Evolutionary conservation across 2,113 vertebrate species (phyloP), one percentile per base, ranked within the genome.

Genomic region (Centropristis striata): DNA sequence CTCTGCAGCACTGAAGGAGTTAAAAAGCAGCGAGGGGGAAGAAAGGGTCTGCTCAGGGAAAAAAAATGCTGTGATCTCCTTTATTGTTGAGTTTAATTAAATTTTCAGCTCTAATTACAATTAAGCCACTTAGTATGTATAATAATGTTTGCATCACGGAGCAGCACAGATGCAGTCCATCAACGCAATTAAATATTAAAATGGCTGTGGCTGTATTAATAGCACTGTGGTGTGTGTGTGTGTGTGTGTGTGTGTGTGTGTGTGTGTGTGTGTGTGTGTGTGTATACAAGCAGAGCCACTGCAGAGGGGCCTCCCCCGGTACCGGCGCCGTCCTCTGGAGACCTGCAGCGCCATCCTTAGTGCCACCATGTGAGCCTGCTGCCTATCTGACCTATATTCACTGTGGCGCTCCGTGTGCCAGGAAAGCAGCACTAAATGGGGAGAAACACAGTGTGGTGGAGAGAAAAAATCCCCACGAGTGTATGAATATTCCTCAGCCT

Each of bases 181-280:
- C 93, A 95, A 88, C 83, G 88, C 90, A 93, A 96, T 97, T 94
- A 95, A 96, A 96, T 96, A 96, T 95, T 96, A 95, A 95, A 95
- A 85, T 88, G 81, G 89, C 87, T 84, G 90, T 82, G 92, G 96
- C 94, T 96, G 94, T 94, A 96, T 97, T 96, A 95, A 96, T 96
- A 95, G 91, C 91, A 93, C 50, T 71, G 70, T 46, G 28, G 79
- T 78, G 70, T 87, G 89, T 63, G 79, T 76, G 71, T 67, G 74
- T 81, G 83, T 69, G 60, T 68, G 59, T 63, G 65, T 77, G 82
- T 78, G 50, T 77, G 69, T 79, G 53, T 67, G 51, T 63, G 65
- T 72, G 73, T 74, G 80, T 57, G 77, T 76, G 75, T 70, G 54
- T 67, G 44, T 32, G 58, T 75, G 78, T 74, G 74, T 71, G 58